Evolutionary conservation across 2,113 vertebrate species (phyloP), one percentile per base, ranked within the genome.

Genomic region (Rhagologus leucostigma): DNA sequence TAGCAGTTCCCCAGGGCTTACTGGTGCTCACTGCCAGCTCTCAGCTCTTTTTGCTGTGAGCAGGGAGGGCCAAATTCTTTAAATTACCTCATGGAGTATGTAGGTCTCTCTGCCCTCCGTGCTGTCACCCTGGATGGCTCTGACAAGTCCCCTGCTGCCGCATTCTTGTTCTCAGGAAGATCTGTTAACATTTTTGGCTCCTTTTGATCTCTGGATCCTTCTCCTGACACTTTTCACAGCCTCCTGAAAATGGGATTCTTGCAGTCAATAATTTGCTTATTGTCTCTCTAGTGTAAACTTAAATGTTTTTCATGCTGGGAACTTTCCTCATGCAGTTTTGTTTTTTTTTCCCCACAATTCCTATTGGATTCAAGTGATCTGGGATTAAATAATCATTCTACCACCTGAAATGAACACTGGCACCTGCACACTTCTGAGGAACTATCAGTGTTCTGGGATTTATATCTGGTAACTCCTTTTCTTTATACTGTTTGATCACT

Each of bases 171-270:
- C 84, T 91, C 79, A 92, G 89, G 89, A 91, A 91, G 88, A 88
- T 93, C 83, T 60, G 79, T 91, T 95, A 90, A 92, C 47, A 60
- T 90, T 91, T 94, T 83, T 79, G 57, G 74, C 90, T 93, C 46
- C 87, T 91, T 94, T 94, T 94, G 89, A 96, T 95, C 93, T 94
- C 84, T 35, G 41, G 74, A 73, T 62, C 84, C n/a, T 95, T 94
- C 84, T 91, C 49, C 50, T 56, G 53, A 69, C 62, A 59, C 83
- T 96, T 95, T 91, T 94, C 90, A 94, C 91, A 94, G 89, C 63
- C 84, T 91, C 84, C 70, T 93, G 94, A 94, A 95, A 93, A 94
- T 57, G 82, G 67, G 84, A 91, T 91, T 91, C 84, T 80, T 50
- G 26, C 77, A 89, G 84, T 92, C 91, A 94, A 71, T 91, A 82